Percentiles rank a stretch among this genome's conserved stretches.
phyloP scores from a whole-genome alignment of 2,113 vertebrate genomes.

The Lanius ludovicianus region DNA sequence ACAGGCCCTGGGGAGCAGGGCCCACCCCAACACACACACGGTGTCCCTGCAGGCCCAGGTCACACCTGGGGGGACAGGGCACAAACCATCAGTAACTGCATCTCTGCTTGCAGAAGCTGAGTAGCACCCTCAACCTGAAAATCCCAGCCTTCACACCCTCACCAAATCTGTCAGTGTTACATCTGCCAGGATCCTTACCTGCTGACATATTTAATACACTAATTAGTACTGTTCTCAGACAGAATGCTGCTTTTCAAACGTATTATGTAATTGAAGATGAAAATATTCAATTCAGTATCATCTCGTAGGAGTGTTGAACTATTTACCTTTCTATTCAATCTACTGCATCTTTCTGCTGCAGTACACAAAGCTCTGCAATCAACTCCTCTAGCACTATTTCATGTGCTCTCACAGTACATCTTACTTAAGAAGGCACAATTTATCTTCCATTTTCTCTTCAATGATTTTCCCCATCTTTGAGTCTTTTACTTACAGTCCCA shows the following conservation, averaged over 20 bases:
- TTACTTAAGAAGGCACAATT: background rate
- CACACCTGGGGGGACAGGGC: background rate
- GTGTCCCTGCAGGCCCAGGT: background rate
- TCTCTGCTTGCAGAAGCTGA: background rate
- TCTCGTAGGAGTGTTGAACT: background rate
- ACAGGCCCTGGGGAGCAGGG: background rate
- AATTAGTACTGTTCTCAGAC: background rate
- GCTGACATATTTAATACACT: background rate
- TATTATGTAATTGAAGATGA: background rate
- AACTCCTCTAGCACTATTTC: background rate
- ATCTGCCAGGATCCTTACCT: background rate
- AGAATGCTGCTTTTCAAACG: background rate
- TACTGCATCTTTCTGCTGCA: background rate
- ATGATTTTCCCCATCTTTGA: background rate
- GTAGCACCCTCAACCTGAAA: background rate
- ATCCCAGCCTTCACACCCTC: background rate
- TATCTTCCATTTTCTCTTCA: background rate
- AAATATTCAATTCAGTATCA: background rate
- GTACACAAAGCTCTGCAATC: background rate
- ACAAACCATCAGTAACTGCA: background rate
- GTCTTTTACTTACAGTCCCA: background rate
- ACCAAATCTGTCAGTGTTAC: background rate
- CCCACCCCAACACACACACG: fast-evolving
- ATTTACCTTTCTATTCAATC: background rate
- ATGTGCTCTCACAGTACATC: background rate